Conservation (phyloP, 2,888 invertebrate genomes). For the Invenusta paracnida region DNA sequence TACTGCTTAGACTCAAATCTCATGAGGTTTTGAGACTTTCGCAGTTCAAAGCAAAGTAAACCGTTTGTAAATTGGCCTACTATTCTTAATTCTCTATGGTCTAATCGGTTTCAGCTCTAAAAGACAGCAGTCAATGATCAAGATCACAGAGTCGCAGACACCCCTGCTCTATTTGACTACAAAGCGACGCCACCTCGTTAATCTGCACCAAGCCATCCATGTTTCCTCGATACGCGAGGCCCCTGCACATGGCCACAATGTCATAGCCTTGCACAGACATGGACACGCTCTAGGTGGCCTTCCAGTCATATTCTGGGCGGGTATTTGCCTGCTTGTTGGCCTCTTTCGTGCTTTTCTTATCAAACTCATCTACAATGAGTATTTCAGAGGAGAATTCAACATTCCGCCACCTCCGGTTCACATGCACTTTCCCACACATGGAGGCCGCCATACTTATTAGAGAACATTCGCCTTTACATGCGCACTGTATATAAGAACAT, state of each 20-base stretch:
- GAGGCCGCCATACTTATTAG: neutral
- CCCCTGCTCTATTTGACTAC: conserved; percentile 83
- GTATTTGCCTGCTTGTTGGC: conserved; percentile 77
- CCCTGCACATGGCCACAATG: conserved; percentile 82
- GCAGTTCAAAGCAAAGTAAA: no score
- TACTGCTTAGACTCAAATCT: no score
- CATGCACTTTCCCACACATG: neutral
- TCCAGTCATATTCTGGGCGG: conserved; percentile 84
- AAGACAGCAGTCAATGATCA: conserved; percentile 67
- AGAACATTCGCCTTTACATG: no score
- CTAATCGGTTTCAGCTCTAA: neutral
- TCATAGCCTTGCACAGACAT: conserved; percentile 82
- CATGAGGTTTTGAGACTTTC: no score
- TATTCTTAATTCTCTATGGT: no score
- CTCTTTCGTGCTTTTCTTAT: conserved; percentile 86
- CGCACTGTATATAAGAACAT: no score
- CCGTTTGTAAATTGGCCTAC: no score
- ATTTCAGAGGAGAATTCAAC: conserved; percentile 65
- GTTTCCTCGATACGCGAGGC: conserved; percentile 70
- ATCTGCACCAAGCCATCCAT: conserved; percentile 81
- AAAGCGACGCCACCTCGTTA: conserved; percentile 78
- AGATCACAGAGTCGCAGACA: conserved; percentile 80
- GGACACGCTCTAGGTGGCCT: conserved; percentile 82
- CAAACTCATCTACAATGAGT: conserved; percentile 83
- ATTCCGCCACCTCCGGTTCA: neutral